These are phyloP conservation scores for Latheticus oryzae DNA, from an alignment of 2,888 invertebrate genomes.

Conservation along the genomic window DNA sequence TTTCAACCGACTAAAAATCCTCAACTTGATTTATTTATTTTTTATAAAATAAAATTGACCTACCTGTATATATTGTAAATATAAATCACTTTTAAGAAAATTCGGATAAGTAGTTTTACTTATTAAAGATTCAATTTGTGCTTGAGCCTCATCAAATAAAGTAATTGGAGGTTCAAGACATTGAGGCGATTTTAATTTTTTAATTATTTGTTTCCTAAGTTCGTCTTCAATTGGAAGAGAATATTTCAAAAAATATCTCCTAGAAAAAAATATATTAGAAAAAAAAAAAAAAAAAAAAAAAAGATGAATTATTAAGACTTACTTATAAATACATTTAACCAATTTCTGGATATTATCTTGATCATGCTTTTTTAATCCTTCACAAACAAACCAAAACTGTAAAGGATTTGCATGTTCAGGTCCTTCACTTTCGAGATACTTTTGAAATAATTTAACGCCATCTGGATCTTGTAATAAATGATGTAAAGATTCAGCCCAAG, in stretches of 20 bases:
- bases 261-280: too few species aligned
- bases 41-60: slow-evolving; percentile 51
- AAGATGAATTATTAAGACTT: slow-evolving; percentile 55
- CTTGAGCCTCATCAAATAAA: slow-evolving; percentile 82
- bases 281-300: too few species aligned
- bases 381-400: slow-evolving; percentile 95
- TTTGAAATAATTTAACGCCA: slow-evolving; percentile 88
- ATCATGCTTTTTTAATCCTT: slow-evolving; percentile 83
- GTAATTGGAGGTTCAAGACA: slow-evolving; percentile 71
- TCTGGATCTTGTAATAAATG: slow-evolving; percentile 89
- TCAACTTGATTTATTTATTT: too few species aligned
- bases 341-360: slow-evolving; percentile 80
- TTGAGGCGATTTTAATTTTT: slow-evolving; percentile 78
- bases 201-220: slow-evolving; percentile 81
- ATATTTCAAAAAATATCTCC: slow-evolving; percentile 57
- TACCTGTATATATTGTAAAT: slow-evolving; percentile 85
- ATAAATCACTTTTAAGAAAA: slow-evolving; percentile 93
- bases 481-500: slow-evolving; percentile 90
- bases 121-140: slow-evolving; percentile 82
- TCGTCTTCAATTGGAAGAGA: slow-evolving; percentile 82
- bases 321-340: slow-evolving; percentile 88
- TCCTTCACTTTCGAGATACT: slow-evolving; percentile 84
- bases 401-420: slow-evolving; percentile 82
- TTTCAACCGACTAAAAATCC: slow-evolving; percentile 59
- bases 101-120: slow-evolving; percentile 90